Base-by-base conservation (phyloP, 2,797 vertebrate genomes). In the Oophaga sylvatica region DNA sequence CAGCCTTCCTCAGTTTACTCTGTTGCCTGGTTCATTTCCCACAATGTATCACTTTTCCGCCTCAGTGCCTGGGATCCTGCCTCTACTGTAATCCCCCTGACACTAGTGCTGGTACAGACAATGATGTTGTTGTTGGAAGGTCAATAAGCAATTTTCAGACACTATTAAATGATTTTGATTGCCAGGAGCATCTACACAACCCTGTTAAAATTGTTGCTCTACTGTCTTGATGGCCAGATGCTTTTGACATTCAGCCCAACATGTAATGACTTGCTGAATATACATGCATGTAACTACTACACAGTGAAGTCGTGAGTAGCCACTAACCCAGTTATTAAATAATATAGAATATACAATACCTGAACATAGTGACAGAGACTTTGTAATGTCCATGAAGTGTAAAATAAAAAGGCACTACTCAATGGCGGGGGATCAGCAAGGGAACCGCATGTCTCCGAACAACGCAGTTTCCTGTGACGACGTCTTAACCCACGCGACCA, bases 1-100 rank as follows among this genome's bases (percentile, higher is more conserved):
- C 68, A 73, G 82, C 77, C 82, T 81, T 22, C 56, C n/a, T 85
- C 67, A 84, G 81, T 88, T 84, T 84, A 84, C 76, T 88, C 75
- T 88, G 81, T 45, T 62, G 87, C 87, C 76, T 73, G 81, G 68
- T 84, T 88, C 81, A 88, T 84, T 88, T 88, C 81, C 87, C 81
- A 68, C 81, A 84, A 17, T 84, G 59, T 84, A 59, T 87, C 73
- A 26, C 81, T 88, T 71, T 88, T 84, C 87, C 75, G 87, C 75
- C 87, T 84, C 87, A 73, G 5, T 88, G 87, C 81, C 87, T 88
- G 87, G 60, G 87, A 88, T 84, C 65, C 76, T 71, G 82, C 76
- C 81, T 84, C 35, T 35, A 35, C 76, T 53, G 87, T 88, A 88
- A 88, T 88, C 81, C 81, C 62, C 76, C 76, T 77, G 35, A 48